Evolutionary conservation across 2,113 vertebrate species (phyloP).

Genomic region (Cervus canadensis): DNA sequence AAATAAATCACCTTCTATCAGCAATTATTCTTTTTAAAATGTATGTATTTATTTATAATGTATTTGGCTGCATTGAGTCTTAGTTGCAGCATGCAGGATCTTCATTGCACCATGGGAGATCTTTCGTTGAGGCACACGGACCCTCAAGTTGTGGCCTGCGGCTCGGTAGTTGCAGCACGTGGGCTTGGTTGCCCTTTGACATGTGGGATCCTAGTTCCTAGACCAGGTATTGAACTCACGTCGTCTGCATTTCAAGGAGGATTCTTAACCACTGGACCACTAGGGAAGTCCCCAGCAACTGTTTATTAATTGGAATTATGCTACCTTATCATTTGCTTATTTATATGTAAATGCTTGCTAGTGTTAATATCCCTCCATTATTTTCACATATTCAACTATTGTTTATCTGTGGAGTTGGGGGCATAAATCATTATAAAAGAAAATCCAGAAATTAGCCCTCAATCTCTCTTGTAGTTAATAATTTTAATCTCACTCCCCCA

Average conservation of each 20-base stretch:
- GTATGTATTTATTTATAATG: neutral
- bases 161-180: neutral
- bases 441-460: neutral
- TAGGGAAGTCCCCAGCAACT: neutral
- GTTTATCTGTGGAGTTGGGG: neutral
- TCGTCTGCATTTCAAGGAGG: neutral
- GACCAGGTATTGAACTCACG: neutral
- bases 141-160: neutral
- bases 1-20: neutral
- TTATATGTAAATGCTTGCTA: neutral
- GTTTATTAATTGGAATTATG: neutral
- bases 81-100: neutral
- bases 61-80: neutral
- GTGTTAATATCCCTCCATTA: neutral
- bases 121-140: neutral
- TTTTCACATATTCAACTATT: neutral
- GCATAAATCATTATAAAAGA: neutral
- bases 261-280: neutral
- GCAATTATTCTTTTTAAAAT: neutral
- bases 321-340: neutral
- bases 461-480: neutral
- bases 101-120: neutral
- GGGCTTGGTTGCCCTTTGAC: neutral
- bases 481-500: neutral
- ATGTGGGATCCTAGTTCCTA: neutral